Evolutionary conservation across 1,140 invertebrate genomes (phyloP).

Genomic region (Nebria ingens): DNA sequence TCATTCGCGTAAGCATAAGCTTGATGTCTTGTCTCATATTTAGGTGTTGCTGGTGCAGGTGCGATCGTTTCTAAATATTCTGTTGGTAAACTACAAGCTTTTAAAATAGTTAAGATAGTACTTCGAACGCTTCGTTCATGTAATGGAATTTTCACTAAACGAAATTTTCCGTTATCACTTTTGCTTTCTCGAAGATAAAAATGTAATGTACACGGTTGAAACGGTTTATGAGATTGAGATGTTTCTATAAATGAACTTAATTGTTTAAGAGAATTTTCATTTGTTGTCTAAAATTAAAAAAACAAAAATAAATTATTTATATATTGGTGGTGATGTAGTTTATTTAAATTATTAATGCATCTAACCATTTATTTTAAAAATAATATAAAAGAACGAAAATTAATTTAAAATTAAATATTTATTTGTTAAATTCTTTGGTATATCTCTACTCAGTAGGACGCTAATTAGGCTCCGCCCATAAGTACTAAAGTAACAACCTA

Average conservation of each 20-base stretch:
- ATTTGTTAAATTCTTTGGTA: too few relatives aligned
- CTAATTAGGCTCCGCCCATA: too few relatives aligned
- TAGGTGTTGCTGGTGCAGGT: constrained; percentile 19
- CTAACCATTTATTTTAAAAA: constrained; percentile 13
- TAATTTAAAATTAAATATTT: too few relatives aligned
- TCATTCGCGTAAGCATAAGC: constrained; percentile 40
- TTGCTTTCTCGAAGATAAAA: constrained; percentile 66
- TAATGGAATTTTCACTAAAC: constrained; percentile 60
- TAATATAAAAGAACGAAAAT: too few relatives aligned
- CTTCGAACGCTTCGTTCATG: constrained; percentile 55
- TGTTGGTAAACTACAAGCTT: constrained; percentile 71
- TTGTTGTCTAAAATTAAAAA: constrained; percentile 57
- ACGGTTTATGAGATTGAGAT: constrained; percentile 49
- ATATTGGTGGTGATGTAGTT: too few relatives aligned
- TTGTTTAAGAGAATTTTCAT: constrained; percentile 83
- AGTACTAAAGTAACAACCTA: too few relatives aligned
- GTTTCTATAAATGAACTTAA: constrained; percentile 74
- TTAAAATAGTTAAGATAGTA: constrained; percentile 66
- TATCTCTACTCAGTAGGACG: too few relatives aligned
- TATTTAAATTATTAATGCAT: constrained; percentile 16
- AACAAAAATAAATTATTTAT: too few relatives aligned
- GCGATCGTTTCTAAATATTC: constrained; percentile 67
- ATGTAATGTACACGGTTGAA: constrained; percentile 48
- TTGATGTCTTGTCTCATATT: constrained; percentile 17
- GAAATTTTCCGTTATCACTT: constrained; percentile 51